Evolutionary conservation across 1,140 invertebrate species (phyloP).

Genomic region (Listronotus oregonensis): DNA sequence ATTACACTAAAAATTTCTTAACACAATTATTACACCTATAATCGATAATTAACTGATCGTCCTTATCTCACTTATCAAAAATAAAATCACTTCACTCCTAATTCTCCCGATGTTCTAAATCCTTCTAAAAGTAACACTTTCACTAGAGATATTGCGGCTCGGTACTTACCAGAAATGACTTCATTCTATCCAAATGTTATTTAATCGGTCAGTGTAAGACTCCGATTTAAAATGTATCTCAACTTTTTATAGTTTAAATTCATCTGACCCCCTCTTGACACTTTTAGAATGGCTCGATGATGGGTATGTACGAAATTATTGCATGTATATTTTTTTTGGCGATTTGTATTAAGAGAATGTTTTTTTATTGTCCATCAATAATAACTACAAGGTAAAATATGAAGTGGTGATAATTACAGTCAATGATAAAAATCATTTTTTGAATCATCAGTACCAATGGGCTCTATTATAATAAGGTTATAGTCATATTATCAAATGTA

Average conservation of each 20-base stretch:
- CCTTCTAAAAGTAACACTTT: constrained; percentile 6
- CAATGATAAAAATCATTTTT: constrained; percentile 20
- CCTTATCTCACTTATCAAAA: not conserved
- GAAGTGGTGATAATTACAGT: constrained; percentile 24
- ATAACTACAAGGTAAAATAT: constrained; percentile 25
- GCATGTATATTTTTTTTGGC: constrained; percentile 31
- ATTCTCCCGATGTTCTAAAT: not conserved
- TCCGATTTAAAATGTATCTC: constrained; percentile 26
- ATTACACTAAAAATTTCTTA: no score
- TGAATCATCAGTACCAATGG: constrained; percentile 8
- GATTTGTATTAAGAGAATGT: constrained; percentile 36
- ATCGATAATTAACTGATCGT: not conserved
- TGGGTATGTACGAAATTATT: constrained; percentile 20
- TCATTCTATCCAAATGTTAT: constrained; percentile 24
- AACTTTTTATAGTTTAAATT: constrained; percentile 34
- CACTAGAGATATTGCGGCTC: not conserved
- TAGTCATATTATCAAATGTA: no score
- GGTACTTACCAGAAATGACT: constrained; percentile 32
- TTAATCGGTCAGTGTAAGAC: constrained; percentile 32
- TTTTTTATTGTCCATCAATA: constrained; percentile 18
- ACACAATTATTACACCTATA: not conserved
- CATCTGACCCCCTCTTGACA: constrained; percentile 18
- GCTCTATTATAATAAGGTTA: no score
- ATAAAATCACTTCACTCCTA: constrained; percentile 14
- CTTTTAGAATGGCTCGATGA: constrained; percentile 19